These are phyloP conservation scores for Axis porcinus DNA, from an alignment of 2,113 vertebrate species.

Conservation along the genomic window DNA sequence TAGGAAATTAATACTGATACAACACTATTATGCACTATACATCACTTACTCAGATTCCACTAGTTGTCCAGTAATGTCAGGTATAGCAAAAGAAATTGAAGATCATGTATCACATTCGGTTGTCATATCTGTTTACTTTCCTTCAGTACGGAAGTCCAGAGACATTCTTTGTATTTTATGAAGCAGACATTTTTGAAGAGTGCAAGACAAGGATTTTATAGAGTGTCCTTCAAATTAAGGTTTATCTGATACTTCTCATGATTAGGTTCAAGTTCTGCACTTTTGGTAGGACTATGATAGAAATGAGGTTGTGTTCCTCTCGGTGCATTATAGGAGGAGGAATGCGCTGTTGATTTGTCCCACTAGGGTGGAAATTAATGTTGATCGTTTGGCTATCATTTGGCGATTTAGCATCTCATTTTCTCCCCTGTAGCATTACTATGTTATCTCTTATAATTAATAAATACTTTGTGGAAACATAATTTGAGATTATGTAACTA, in stretches of 20 bases:
- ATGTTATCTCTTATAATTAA: not conserved
- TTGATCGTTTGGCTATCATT: not conserved
- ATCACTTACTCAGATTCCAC: not conserved
- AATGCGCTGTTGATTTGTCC: not conserved
- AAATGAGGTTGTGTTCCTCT: not conserved
- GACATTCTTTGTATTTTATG: not conserved
- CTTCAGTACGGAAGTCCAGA: not conserved
- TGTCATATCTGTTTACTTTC: not conserved
- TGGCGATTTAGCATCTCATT: not conserved
- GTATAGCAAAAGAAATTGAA: not conserved
- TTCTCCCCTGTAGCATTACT: not conserved
- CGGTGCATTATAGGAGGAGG: not conserved
- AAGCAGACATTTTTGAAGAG: not conserved
- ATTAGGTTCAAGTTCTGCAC: not conserved
- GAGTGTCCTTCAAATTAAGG: not conserved
- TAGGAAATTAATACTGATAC: not conserved
- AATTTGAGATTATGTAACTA: not conserved
- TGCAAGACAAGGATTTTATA: not conserved
- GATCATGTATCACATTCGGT: not conserved
- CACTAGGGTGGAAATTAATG: not conserved
- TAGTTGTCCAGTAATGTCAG: not conserved
- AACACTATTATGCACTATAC: not conserved
- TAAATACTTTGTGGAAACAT: not conserved
- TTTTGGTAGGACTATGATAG: not conserved
- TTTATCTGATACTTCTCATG: constrained; percentile 12